Conservation (phyloP, 2,797 vertebrate species). For the Eidolon dupreanum region DNA sequence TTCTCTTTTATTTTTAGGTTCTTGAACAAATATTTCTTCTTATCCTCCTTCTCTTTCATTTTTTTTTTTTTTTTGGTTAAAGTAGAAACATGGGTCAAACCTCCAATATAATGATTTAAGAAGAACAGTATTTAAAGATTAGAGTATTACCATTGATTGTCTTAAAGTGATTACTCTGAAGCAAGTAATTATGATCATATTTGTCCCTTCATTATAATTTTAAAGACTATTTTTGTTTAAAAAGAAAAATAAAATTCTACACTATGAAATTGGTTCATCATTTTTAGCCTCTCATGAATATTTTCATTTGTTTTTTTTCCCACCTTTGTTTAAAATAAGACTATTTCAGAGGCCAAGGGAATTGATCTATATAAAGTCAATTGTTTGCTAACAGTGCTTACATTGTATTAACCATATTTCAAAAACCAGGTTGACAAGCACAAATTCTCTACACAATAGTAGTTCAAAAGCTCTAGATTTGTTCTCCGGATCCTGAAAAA, state of each 20-base stretch:
- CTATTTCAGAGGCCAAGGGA: not conserved
- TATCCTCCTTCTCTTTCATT: not conserved
- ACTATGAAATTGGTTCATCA: not conserved
- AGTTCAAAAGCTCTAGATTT: not conserved
- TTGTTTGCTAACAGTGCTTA: not conserved
- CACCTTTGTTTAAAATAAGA: not conserved
- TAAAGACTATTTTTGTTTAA: slow-evolving; percentile 1
- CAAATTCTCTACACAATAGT: not conserved
- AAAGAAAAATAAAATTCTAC: not conserved
- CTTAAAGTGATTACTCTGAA: not conserved
- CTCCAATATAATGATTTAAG: not conserved
- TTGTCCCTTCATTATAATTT: not conserved
- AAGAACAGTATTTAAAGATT: not conserved
- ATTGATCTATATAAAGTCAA: not conserved
- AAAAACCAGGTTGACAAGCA: not conserved
- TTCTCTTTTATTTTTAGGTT: not conserved
- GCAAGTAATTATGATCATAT: not conserved
- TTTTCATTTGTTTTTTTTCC: slow-evolving; percentile 11
- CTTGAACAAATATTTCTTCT: not conserved
- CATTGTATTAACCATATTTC: not conserved
- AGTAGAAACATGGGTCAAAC: not conserved
- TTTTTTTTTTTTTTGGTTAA: not conserved
- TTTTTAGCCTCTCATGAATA: slow-evolving; percentile 23
- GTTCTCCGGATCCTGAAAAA: not conserved
- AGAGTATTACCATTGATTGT: not conserved